Evolutionary conservation across 2,888 invertebrate genomes (phyloP).

Genomic region (Ochropleura plecta): DNA sequence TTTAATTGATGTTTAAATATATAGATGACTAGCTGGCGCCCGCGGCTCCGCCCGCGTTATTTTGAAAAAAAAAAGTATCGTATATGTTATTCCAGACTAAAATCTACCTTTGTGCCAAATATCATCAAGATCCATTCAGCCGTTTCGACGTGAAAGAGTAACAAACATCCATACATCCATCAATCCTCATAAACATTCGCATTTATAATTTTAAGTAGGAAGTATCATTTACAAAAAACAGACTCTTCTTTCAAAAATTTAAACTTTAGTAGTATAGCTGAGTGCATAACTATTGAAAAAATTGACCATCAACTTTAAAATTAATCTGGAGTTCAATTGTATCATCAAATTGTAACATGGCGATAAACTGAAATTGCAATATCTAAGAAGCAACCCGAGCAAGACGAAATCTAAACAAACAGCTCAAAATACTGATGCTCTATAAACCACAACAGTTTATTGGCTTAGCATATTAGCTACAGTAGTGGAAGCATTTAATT

Average conservation of each 20-base stretch:
- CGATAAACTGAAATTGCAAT: slow-evolving; percentile 7
- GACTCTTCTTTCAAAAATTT: neutral
- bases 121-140: no score
- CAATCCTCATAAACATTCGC: no score
- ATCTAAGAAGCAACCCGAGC: slow-evolving; percentile 4
- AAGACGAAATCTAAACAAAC: slow-evolving; percentile 40
- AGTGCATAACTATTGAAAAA: neutral
- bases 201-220: no score
- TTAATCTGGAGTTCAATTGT: neutral
- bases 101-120: no score
- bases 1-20: neutral
- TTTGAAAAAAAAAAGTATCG: no score
- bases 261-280: neutral
- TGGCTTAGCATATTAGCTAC: slow-evolving; percentile 61
- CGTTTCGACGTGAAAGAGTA: no score
- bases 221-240: neutral
- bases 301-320: neutral
- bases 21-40: neutral
- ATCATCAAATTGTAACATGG: slow-evolving; percentile 1
- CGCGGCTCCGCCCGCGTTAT: no score
- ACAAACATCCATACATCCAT: no score
- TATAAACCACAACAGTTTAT: slow-evolving; percentile 55
- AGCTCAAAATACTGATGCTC: slow-evolving; percentile 9
- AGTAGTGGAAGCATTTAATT: slow-evolving; percentile 67
- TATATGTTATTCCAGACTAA: no score